phyloP scores from a whole-genome alignment of 1,140 invertebrate species.

The Asobara japonica region DNA sequence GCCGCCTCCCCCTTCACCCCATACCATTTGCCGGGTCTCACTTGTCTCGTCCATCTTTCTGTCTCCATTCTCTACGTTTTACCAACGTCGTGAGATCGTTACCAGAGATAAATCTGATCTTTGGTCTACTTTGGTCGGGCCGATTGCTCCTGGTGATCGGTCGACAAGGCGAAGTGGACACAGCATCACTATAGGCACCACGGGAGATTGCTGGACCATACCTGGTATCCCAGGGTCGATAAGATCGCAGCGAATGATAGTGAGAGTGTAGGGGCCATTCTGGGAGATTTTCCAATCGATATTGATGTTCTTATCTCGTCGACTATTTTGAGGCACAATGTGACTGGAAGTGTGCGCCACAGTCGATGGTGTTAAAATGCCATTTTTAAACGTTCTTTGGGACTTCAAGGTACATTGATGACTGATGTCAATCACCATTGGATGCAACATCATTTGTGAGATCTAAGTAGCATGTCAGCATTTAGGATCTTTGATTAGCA shows the following conservation, averaged over 20 bases:
- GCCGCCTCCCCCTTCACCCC: neutral
- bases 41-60: conserved; percentile 36
- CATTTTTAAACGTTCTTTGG: conserved; percentile 21
- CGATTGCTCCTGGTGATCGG: conserved; percentile 38
- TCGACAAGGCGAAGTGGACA: conserved; percentile 4
- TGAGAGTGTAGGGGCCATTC: conserved; percentile 18
- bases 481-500: neutral
- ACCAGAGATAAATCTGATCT: conserved; percentile 38
- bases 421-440: neutral
- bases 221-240: conserved; percentile 21
- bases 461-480: conserved; percentile 33
- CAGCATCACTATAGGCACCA: conserved; percentile 15
- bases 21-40: neutral
- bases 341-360: neutral
- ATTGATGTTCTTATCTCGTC: conserved; percentile 2
- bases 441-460: conserved; percentile 26
- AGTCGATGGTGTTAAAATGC: conserved; percentile 34
- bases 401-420: conserved; percentile 2
- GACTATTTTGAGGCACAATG: neutral
- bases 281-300: conserved; percentile 14
- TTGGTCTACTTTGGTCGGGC: conserved; percentile 40
- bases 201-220: conserved; percentile 19
- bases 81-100: conserved; percentile 29
- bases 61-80: conserved; percentile 34
- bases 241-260: conserved; percentile 30